phyloP scores from a whole-genome alignment of 2,888 invertebrate genomes.

The Philaethria dido region DNA sequence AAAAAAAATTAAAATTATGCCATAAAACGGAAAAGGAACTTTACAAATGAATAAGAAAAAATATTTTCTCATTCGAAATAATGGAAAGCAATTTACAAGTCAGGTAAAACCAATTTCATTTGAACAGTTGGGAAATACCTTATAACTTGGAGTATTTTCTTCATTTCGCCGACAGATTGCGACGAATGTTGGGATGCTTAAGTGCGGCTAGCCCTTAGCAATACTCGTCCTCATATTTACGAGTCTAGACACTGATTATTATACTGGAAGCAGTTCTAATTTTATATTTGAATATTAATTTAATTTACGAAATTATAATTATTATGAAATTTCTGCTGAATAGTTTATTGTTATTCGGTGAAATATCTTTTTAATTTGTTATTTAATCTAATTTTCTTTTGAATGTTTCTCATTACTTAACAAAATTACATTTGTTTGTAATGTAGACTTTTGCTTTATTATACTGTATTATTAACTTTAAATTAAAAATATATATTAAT shows the following conservation, averaged over 20 bases:
- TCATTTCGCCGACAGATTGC: conserved; percentile 34
- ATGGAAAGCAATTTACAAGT: conserved; percentile 23
- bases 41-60: conserved; percentile 13
- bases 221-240: conserved; percentile 38
- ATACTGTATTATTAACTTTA: too few species aligned
- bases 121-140: conserved; percentile 21
- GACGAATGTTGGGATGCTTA: conserved; percentile 27
- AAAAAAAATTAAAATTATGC: not conserved
- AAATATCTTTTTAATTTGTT: too few species aligned
- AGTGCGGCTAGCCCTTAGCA: conserved; percentile 29
- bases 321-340: too few species aligned
- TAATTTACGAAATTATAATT: not conserved
- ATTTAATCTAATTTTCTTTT: too few species aligned
- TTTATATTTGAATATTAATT: not conserved
- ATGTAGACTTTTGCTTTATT: too few species aligned
- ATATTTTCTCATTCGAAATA: conserved; percentile 11
- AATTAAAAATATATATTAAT: too few species aligned
- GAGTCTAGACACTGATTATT: conserved; percentile 41
- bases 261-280: conserved; percentile 27
- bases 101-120: conserved; percentile 27
- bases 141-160: conserved; percentile 24
- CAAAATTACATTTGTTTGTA: too few species aligned
- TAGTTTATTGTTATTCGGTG: too few species aligned
- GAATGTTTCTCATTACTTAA: too few species aligned
- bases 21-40: not conserved